These are phyloP conservation scores for Hirtodrosophila cameraria DNA, from an alignment of 2,888 invertebrate genomes.

Conservation along the genomic window DNA sequence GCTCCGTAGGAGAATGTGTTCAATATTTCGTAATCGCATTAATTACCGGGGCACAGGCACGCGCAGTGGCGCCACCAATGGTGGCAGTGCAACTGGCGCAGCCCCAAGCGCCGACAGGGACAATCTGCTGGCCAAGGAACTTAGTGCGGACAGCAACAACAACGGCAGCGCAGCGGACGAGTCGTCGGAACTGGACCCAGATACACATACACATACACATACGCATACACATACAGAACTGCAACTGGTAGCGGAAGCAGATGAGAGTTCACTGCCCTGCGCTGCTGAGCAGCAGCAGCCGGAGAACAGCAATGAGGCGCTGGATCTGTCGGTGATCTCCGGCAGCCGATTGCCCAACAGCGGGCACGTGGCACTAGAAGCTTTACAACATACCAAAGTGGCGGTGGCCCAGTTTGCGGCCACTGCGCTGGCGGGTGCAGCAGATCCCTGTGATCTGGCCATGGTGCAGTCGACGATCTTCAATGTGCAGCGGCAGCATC, in stretches of 20 bases:
- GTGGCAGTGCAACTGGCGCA: conserved; percentile 46
- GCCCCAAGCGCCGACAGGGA: conserved; percentile 39
- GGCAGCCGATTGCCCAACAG: conserved; percentile 79
- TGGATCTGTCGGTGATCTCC: conserved; percentile 81
- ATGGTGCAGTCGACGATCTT: conserved; percentile 95
- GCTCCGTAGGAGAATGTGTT: conserved; percentile 76
- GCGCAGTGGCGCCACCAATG: conserved; percentile 56
- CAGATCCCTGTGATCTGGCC: conserved; percentile 89
- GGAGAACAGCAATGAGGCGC: conserved; percentile 78
- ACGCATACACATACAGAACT: too few relatives aligned
- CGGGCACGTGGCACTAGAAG: conserved; percentile 94
- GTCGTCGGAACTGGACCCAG: conserved; percentile 16
- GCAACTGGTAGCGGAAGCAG: conserved; percentile 19
- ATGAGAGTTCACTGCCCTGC: conserved; percentile 16
- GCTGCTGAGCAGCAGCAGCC: conserved; percentile 42
- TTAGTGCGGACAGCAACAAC: conserved; percentile 82
- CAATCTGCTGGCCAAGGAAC: conserved; percentile 74
- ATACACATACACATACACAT: too few relatives aligned
- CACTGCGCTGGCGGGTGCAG: conserved; percentile 88
- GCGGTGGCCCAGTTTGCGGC: conserved; percentile 95
- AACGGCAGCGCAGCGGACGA: conserved; percentile 63
- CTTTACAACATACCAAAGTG: conserved; percentile 93
- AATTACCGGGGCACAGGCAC: conserved; percentile 82
- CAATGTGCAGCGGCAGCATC: conserved; percentile 97
- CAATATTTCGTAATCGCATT: conserved; percentile 83